Evolutionary conservation across 2,888 invertebrate species (phyloP), one percentile per base, ranked within the genome.

Genomic region (Pyrocoelia pectoralis): DNA sequence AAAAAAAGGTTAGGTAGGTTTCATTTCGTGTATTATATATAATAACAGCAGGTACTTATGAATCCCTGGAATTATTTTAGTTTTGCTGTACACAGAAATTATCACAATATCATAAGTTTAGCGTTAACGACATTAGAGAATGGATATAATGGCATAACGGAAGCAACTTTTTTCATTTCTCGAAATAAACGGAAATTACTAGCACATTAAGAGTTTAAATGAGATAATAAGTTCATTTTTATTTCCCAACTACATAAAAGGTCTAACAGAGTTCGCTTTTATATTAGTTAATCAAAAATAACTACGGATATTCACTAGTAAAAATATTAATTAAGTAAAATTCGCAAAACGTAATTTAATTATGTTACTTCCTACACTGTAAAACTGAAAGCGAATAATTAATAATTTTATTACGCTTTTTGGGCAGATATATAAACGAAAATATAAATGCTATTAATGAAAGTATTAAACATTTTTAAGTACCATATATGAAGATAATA

Each of bases 141-240:
- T 33, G n/a, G 2, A 33, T 24, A 33, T 33, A 33, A 33, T n/a
- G 10, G n/a, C 33, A n/a, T 33, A 33, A 33, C 33, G 33, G 33
- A 33, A 33, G 33, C 33, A 33, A 33, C 33, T 33, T 33, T 33
- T 33, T 33, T 33, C 33, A 33, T 33, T 33, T 33, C 33, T 33
- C 33, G 33, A 33, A 33, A 33, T 33, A 33, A 33, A 33, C 33
- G 33, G 33, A 33, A 33, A 33, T 33, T 33, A 33, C 33, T n/a
- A n/a, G 33, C 33, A 8, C 33, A n/a, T 33, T 33, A 33, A n/a
- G 33, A 33, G 33, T 33, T 33, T 33, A 33, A 33, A 33, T 33
- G 33, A 33, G 33, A 33, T 33, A 33, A 33, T 33, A 33, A 33
- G 33, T 33, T 33, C 33, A n/a, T 33, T 33, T 24, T 33, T 33